A percentile compares a stretch with the other conserved stretches of the same genome.
Conservation (phyloP, 2,888 invertebrate genomes). For the Clivina fossor region DNA sequence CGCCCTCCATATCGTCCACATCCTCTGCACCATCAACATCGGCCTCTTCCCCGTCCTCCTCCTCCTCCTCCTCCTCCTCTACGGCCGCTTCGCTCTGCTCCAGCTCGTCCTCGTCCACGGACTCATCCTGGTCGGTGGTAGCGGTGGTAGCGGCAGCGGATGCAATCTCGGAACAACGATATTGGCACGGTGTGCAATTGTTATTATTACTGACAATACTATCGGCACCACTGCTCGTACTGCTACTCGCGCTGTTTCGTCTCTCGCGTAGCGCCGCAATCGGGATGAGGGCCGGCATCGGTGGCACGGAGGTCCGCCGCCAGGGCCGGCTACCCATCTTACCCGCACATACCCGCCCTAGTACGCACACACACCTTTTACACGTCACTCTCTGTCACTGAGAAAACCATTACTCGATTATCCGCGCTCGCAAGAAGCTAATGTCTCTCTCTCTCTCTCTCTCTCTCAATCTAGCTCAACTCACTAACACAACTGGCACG, state of each 20-base stretch:
- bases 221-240: slow-evolving; percentile 4
- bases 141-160: neutral
- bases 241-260: neutral
- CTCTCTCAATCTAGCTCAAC: no score
- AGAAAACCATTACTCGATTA: slow-evolving; percentile 2
- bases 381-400: neutral
- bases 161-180: neutral
- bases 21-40: slow-evolving; percentile 31
- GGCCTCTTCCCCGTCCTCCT: slow-evolving; percentile 28
- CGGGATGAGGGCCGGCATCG: slow-evolving; percentile 53
- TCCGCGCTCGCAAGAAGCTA: no score
- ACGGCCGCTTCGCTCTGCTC: slow-evolving; percentile 34
- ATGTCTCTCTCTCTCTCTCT: no score
- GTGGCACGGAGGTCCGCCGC: slow-evolving; percentile 48
- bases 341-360: slow-evolving; percentile 38
- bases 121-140: slow-evolving; percentile 23
- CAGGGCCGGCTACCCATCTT: slow-evolving; percentile 33
- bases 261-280: slow-evolving; percentile 50
- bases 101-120: slow-evolving; percentile 14
- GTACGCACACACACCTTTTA: slow-evolving; percentile 10
- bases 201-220: slow-evolving; percentile 3
- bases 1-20: slow-evolving; percentile 9
- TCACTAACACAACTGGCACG: no score
- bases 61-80: slow-evolving; percentile 33
- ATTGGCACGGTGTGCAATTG: slow-evolving; percentile 8